Evolutionary conservation across 2,888 invertebrate species (phyloP).

Genomic region (Heliconius charithonia): DNA sequence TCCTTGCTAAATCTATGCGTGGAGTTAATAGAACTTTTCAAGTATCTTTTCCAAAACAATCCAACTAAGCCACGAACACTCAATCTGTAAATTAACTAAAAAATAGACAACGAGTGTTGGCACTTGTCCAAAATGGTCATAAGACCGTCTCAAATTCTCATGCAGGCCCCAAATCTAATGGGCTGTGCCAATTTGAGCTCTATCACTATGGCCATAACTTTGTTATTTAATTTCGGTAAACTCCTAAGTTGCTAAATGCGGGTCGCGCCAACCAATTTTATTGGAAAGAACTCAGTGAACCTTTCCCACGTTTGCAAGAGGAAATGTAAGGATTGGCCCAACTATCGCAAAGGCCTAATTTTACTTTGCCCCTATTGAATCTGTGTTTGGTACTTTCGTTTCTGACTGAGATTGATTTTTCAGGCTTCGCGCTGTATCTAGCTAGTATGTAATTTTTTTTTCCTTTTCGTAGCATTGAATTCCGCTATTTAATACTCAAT

Average conservation of each 20-base stretch:
- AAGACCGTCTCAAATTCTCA: conserved; percentile 63
- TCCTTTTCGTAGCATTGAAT: background rate
- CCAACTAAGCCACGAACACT: conserved; percentile 26
- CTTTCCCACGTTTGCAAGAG: conserved; percentile 46
- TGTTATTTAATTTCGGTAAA: conserved; percentile 20
- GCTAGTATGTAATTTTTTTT: no score
- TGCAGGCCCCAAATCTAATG: conserved; percentile 47
- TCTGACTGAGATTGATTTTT: background rate
- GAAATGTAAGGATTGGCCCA: conserved; percentile 49
- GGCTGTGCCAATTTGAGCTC: conserved; percentile 29
- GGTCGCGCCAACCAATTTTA: conserved; percentile 35
- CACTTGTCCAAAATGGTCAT: conserved; percentile 52
- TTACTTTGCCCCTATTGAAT: conserved; percentile 18
- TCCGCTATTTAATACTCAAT: background rate
- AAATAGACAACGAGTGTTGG: conserved; percentile 67
- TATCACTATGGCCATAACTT: conserved; percentile 25
- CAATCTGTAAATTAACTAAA: conserved; percentile 72
- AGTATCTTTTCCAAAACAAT: conserved; percentile 1
- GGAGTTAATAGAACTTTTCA: conserved; percentile 7
- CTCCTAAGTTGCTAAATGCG: conserved; percentile 32
- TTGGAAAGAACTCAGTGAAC: conserved; percentile 43
- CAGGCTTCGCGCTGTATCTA: background rate
- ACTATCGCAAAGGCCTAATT: conserved; percentile 24
- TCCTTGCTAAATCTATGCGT: background rate
- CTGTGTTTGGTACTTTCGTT: conserved; percentile 1